These are phyloP conservation scores for Pelagia noctiluca DNA, from an alignment of 30 jellyfish, hydroid and myxozoan species.

Conservation along the genomic window DNA sequence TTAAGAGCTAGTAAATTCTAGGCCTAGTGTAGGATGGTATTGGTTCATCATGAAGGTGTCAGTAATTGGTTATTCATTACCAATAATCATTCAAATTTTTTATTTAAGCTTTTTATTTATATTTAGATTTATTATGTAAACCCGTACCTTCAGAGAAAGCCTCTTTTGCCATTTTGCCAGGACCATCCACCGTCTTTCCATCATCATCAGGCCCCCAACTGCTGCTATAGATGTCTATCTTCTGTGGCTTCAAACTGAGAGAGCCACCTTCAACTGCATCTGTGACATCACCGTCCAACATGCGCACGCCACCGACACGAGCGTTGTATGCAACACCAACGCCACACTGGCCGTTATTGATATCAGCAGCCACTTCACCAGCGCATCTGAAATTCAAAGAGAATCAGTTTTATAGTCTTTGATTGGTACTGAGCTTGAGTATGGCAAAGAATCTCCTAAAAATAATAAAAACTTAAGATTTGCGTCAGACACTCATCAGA, in stretches of 20 bases:
- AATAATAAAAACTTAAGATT: no score
- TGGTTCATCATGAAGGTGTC: no score
- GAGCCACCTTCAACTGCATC: conserved; percentile 99
- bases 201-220: conserved; percentile 99
- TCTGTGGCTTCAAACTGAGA: conserved; percentile 73
- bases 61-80: no score
- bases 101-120: no score
- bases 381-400: conserved; percentile 77
- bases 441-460: no score
- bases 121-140: background rate
- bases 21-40: no score
- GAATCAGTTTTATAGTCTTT: background rate
- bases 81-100: no score
- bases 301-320: conserved; percentile 92
- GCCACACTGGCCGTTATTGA: conserved; percentile 84
- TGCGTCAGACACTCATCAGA: no score
- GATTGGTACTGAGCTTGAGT: no score
- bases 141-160: conserved; percentile 77
- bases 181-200: conserved; percentile 96
- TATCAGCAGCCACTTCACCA: conserved; percentile 94
- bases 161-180: conserved; percentile 78
- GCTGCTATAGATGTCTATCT: conserved; percentile 93
- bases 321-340: conserved; percentile 92
- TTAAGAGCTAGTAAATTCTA: no score
- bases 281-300: conserved; percentile 97